phyloP scores from a whole-genome alignment of 30 jellyfish, hydroid and myxozoan species.

The Chironex yamaguchii region DNA sequence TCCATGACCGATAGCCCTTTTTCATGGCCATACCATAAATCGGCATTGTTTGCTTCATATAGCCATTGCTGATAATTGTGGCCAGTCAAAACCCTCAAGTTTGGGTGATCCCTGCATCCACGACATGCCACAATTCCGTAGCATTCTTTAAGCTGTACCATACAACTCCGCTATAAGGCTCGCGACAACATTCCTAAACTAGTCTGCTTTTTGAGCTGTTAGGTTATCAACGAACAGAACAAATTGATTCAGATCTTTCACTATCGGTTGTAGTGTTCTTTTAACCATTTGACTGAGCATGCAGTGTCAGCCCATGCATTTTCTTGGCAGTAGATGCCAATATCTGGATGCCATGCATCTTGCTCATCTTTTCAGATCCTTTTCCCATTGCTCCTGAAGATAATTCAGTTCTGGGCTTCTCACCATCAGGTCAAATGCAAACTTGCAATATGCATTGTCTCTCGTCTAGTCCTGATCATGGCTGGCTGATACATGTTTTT shows the following conservation, averaged over 20 bases:
- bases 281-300: no score
- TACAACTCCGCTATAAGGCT: no score
- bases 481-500: conserved; percentile 2
- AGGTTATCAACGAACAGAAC: conserved; percentile 65
- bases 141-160: no score
- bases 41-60: conserved; percentile 12
- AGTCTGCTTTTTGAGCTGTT: conserved; percentile 58
- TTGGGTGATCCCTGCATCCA: conserved; percentile 37
- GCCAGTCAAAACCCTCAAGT: neutral
- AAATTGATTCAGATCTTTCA: conserved; percentile 64
- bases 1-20: no score
- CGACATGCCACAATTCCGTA: no score
- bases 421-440: conserved; percentile 20
- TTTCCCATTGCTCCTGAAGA: no score
- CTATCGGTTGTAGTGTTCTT: neutral
- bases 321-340: no score
- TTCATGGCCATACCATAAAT: conserved; percentile 41
- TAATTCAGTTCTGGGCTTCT: no score
- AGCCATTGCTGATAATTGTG: conserved; percentile 14
- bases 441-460: conserved; percentile 55
- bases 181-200: conserved; percentile 41
- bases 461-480: no score
- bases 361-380: no score
- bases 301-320: no score
- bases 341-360: no score